Base-by-base conservation (phyloP, 2,888 invertebrate species). In the Oegoconia quadripuncta region DNA sequence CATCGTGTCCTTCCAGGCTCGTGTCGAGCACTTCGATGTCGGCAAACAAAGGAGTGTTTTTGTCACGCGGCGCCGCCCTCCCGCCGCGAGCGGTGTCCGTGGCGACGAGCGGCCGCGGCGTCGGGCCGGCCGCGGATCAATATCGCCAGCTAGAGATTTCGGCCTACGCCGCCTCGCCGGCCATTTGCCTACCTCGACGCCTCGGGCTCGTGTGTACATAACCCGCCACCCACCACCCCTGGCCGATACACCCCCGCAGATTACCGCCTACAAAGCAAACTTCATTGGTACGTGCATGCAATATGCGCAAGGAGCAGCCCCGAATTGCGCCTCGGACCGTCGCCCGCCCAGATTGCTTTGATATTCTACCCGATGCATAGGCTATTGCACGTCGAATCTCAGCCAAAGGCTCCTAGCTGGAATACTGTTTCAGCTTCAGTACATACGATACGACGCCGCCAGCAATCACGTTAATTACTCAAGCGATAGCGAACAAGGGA, bases 231-330 rank as follows among this genome's bases (percentile, higher is more conserved):
- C 76, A 69, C 75, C 80, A 61, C 81, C 80, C 79, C 49, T n/a
- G 34, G 49, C 61, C 76, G 73, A 80, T 78, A 78, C 77, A 74
- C 83, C 84, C 83, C 80, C 79, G 69, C 75, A 84, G 86, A 86
- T 86, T 86, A 84, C 86, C 82, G 84, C 84, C 86, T 83, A 86
- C 86, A 84, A 83, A 86, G 86, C 86, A 84, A 86, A 84, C 84
- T 86, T 84, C 86, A 83, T 84, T 81, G 86, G 83, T 81, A 86
- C 84, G 86, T 87, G 86, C 77, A 86, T 86, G 84, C 86, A 84
- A 86, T 87, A 83, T 86, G 82, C 86, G 84, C 84, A 86, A 86
- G 86, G 84, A 84, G 81, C 58, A 56, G 52, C 49, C 67, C 77
- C 78, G 74, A 81, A 83, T 80, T 80, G 77, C 75, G 74, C 72